Percentiles rank a stretch among this genome's conserved stretches.
Conservation (phyloP, 92 coral and sea anemone species). For the Heliopora coerulea region DNA sequence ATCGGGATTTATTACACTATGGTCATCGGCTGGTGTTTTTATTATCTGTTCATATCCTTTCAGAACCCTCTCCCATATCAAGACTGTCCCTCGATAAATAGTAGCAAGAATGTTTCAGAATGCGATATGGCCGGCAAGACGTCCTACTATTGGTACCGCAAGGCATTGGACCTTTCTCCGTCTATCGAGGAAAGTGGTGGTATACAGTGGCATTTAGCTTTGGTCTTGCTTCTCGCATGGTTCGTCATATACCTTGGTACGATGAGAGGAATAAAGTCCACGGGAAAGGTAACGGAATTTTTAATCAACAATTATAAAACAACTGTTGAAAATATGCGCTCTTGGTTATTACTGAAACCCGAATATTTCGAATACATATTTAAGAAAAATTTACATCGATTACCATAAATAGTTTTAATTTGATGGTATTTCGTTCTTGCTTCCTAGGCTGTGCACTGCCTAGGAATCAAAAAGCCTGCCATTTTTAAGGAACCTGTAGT, state of each 20-base stretch:
- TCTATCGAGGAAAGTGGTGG: slow-evolving; percentile 76
- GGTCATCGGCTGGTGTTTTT: slow-evolving; percentile 89
- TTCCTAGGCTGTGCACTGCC: no score
- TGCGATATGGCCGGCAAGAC: slow-evolving; percentile 76
- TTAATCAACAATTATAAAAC: no score
- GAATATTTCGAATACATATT: no score
- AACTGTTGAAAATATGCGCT: no score
- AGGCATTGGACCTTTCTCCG: slow-evolving; percentile 58
- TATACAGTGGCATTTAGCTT: slow-evolving; percentile 81
- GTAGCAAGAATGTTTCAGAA: slow-evolving; percentile 44
- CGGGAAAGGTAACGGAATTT: slow-evolving; percentile 99
- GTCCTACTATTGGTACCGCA: slow-evolving; percentile 84
- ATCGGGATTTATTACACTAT: slow-evolving; percentile 77
- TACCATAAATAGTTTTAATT: no score
- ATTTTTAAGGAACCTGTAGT: no score
- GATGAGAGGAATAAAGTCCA: slow-evolving; percentile 86
- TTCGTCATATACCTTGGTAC: slow-evolving; percentile 69
- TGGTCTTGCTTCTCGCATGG: slow-evolving; percentile 74
- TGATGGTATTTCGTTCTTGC: no score
- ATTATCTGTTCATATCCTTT: slow-evolving; percentile 80
- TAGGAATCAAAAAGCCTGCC: no score
- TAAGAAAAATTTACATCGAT: no score
- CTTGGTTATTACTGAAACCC: no score
- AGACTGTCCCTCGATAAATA: slow-evolving; percentile 48
- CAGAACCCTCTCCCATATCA: slow-evolving; percentile 70